Evolutionary conservation across 2,888 invertebrate genomes (phyloP).

Genomic region (Baccha elongata): DNA sequence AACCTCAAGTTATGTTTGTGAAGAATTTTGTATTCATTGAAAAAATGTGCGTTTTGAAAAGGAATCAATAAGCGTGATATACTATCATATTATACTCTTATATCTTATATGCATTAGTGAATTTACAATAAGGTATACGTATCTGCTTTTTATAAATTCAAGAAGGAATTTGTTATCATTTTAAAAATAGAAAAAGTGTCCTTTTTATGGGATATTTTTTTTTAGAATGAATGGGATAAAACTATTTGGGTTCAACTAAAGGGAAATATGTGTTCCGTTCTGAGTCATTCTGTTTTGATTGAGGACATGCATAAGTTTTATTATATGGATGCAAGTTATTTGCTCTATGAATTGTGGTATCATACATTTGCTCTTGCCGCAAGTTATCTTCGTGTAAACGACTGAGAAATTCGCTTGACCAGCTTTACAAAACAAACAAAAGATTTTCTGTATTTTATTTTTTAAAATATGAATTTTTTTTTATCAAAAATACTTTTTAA

Average conservation of each 20-base stretch:
- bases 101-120: background rate
- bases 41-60: background rate
- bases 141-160: background rate
- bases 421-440: too few relatives aligned
- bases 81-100: background rate
- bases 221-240: background rate
- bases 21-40: background rate
- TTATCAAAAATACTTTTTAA: too few relatives aligned
- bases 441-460: too few relatives aligned
- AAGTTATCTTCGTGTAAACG: too few relatives aligned
- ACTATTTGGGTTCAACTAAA: background rate
- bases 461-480: too few relatives aligned
- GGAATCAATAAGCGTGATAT: conserved; percentile 9
- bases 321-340: too few relatives aligned
- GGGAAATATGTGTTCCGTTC: too few relatives aligned
- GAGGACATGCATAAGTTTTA: too few relatives aligned
- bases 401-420: too few relatives aligned
- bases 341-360: too few relatives aligned
- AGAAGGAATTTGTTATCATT: background rate
- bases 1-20: background rate
- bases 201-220: background rate
- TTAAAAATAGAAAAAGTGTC: background rate
- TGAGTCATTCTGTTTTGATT: too few relatives aligned
- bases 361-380: too few relatives aligned
- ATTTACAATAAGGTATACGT: background rate